These are phyloP conservation scores for Iguana delicatissima DNA, from an alignment of 2,797 vertebrate genomes.

Conservation along the genomic window DNA sequence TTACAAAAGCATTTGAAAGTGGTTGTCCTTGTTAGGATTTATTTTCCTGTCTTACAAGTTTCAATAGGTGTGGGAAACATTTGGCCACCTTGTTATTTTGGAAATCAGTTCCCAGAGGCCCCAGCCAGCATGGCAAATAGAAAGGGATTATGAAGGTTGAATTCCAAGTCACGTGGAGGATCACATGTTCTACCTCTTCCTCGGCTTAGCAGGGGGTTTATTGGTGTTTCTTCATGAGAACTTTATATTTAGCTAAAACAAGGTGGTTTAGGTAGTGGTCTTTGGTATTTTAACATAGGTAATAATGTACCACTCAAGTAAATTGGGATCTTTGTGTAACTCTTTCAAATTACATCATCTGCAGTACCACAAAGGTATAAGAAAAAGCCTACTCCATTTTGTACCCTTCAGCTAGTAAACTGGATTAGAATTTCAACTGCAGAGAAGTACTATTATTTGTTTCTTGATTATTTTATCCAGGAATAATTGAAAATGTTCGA, in stretches of 20 bases:
- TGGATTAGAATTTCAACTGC: neutral
- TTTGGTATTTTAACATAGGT: neutral
- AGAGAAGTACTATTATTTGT: neutral
- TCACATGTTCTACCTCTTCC: neutral
- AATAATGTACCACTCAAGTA: neutral
- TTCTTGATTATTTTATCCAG: neutral
- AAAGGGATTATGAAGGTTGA: neutral
- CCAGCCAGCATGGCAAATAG: neutral
- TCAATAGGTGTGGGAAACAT: neutral
- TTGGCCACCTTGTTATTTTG: neutral
- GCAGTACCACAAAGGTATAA: neutral
- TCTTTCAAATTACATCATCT: neutral
- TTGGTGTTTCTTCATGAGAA: neutral
- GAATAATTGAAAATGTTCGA: neutral
- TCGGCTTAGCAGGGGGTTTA: neutral
- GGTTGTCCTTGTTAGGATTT: neutral
- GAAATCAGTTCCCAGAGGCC: neutral
- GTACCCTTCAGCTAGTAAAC: neutral
- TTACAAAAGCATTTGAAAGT: neutral
- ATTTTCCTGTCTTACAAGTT: neutral
- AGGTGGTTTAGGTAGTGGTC: neutral
- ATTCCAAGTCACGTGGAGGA: neutral
- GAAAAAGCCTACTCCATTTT: neutral
- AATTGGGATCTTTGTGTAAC: neutral
- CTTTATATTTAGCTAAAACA: neutral